Conservation (phyloP, 2,113 vertebrate genomes). For the Murina feae region DNA sequence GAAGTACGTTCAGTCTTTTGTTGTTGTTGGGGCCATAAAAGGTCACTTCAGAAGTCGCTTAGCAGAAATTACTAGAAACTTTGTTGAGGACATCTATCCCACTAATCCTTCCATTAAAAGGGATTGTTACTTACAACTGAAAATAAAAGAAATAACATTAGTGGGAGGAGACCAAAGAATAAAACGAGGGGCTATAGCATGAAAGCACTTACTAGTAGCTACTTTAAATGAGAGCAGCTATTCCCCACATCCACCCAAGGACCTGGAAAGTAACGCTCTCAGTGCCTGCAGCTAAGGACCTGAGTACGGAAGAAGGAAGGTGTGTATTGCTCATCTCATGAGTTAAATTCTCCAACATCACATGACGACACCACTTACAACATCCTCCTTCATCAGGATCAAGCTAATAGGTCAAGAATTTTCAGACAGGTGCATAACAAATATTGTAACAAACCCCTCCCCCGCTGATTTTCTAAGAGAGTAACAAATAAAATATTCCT, state of each 20-base stretch:
- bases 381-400: not conserved
- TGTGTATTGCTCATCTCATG: not conserved
- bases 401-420: conserved; percentile 3
- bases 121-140: conserved; percentile 23
- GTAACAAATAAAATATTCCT: not conserved
- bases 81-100: conserved; percentile 17
- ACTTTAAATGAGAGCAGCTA: not conserved
- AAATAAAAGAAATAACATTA: conserved; percentile 46
- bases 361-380: not conserved
- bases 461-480: not conserved
- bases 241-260: not conserved
- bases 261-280: not conserved
- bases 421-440: not conserved
- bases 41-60: conserved; percentile 42
- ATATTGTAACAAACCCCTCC: not conserved
- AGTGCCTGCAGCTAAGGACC: not conserved
- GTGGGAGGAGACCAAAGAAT: not conserved
- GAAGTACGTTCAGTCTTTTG: not conserved
- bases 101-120: conserved; percentile 27
- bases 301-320: not conserved
- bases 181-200: not conserved
- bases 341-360: not conserved
- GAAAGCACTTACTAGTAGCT: not conserved
- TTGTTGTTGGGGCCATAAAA: not conserved
- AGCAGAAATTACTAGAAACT: conserved; percentile 38